Percentiles rank a stretch among this genome's conserved stretches.
These are phyloP conservation scores for Percopsis omiscomaycus DNA, from an alignment of 2,797 vertebrate species.

Conservation along the genomic window DNA sequence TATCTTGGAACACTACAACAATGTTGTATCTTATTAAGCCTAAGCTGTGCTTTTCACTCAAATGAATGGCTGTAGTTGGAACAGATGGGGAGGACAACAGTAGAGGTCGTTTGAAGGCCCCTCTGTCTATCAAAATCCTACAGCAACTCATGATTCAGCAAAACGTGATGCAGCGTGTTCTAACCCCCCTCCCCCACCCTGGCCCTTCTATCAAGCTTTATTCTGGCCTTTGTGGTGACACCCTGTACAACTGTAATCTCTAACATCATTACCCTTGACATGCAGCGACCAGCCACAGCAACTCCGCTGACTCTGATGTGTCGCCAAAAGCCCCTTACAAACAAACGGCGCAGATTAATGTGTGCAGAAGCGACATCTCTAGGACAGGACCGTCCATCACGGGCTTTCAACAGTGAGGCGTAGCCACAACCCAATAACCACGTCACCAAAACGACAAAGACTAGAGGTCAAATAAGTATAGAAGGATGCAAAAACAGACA, in stretches of 20 bases:
- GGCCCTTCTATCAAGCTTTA: background rate
- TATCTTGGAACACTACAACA: too few species aligned
- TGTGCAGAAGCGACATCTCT: background rate
- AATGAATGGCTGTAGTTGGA: background rate
- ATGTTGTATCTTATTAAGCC: too few species aligned
- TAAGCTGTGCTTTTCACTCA: too few species aligned
- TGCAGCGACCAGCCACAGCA: constrained; percentile 15
- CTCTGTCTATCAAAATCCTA: constrained; percentile 35
- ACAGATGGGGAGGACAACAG: constrained; percentile 1
- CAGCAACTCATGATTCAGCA: constrained; percentile 50
- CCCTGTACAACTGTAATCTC: constrained; percentile 42
- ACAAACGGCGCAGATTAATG: background rate
- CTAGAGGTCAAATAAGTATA: constrained; percentile 20
- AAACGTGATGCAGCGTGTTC: constrained; percentile 25
- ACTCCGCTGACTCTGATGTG: constrained; percentile 50
- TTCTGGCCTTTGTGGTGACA: constrained; percentile 32
- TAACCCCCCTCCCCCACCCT: constrained; percentile 19
- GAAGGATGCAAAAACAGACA: too few species aligned
- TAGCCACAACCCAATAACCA: background rate
- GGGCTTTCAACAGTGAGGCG: constrained; percentile 16
- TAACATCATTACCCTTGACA: constrained; percentile 58
- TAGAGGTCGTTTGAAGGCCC: constrained; percentile 46
- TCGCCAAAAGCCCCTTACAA: constrained; percentile 18
- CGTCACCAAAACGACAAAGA: constrained; percentile 2
- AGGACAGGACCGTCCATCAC: constrained; percentile 21